Base-by-base conservation (phyloP, 2,888 invertebrate genomes). In the Dryococelus australis region DNA sequence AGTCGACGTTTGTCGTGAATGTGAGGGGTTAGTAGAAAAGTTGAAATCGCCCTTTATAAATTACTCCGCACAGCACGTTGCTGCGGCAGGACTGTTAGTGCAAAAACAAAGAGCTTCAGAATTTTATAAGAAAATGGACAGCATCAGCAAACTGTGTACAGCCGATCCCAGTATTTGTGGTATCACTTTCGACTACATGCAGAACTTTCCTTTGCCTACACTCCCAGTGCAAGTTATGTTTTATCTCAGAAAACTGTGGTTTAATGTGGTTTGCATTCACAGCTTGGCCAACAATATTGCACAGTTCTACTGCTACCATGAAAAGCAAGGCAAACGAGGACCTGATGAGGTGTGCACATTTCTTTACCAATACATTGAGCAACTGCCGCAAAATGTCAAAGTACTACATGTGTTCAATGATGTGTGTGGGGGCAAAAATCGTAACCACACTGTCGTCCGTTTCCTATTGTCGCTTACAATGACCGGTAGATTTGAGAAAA, bases 161-260 rank as follows among this genome's bases (percentile, higher is more conserved):
- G 65, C 20, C 8, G n/a, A n/a, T 47, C 8, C 47, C 47, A 65
- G 65, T 16, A 3, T 20, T 28, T 28, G 35, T 35, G 35, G 28
- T 27, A 83, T 83, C 12, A 20, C 20, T 28, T 83, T 43, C 20
- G 83, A 83, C 24, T 83, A 83, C 83, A 83, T 83, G 83, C 83
- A 83, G 43, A 83, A 83, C 83, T 43, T 83, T 6, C 28, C 83
- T 43, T 43, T 83, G 28, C 83, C 83, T 0, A 12, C 28, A 28
- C 28, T 27, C 27, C 12, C 83, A 35, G 83, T 83, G 27, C 28
- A 83, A 35, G 28, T 28, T 2, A 83, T 83, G 43, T 83, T 83
- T 83, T 83, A 83, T 20, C 24, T 28, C 16, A 12, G 83, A 35
- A 27, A 81, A 81, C 81, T 65, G 28, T 81, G 81, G 81, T 27